Evolutionary conservation across 1,140 invertebrate species (phyloP), one percentile per base, ranked within the genome.

Genomic region (Cyrtorhinus lividipennis): DNA sequence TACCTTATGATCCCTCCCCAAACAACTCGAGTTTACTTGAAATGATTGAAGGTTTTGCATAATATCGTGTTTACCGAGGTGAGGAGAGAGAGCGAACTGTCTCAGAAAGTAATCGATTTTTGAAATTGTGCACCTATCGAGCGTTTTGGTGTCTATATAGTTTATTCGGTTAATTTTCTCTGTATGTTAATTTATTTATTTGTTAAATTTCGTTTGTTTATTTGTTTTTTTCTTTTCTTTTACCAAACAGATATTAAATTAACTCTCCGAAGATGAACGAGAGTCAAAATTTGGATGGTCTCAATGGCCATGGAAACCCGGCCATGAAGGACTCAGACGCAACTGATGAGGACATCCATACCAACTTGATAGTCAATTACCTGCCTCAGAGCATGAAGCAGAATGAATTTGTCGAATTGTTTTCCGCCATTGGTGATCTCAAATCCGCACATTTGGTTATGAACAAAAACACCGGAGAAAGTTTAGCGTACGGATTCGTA

Each of bases 331-430:
- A 24, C 56, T 57, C 56, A 15, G 24, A 57, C 20, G 18, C 56
- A 13, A 23, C 56, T 13, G 56, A 24, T 10, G 57, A 59, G 13
- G 60, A 61, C 60, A 44, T 20, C 23, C 24, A 26, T 72, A 86
- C 85, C 65, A 93, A 93, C 77, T 79, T 93, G 67, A 93, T 93
- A 69, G 88, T 93, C 66, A 93, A 93, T 74, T 93, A 93, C 78
- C 78, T 93, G 69, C 90, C 90, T 64, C 90, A 92, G 79, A 90
- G 85, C 57, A 93, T 93, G 90, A 89, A 86, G 30, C 90, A 93
- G 74, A 89, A 92, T 72, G 90, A 93, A 74, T 88, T 92, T 68
- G 78, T 86, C 66, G 86, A 83, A 62, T 77, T 93, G 61, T 93
- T 93, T 74, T 85, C 84, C 22, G 87, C 84, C 72, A 88, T 92